phyloP scores from a whole-genome alignment of 2,113 vertebrate species.

The Pseudois nayaur region DNA sequence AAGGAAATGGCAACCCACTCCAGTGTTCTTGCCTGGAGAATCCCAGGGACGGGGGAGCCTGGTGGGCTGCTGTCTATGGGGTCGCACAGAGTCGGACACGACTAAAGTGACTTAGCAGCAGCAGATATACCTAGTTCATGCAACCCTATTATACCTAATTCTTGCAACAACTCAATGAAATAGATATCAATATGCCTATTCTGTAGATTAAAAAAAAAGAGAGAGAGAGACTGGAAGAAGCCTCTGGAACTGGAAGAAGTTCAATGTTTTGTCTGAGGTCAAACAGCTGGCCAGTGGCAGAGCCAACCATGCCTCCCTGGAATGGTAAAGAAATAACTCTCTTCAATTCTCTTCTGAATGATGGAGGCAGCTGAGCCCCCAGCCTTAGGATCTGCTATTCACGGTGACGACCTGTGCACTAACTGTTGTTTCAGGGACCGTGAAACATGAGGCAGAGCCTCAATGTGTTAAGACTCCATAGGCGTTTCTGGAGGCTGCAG shows the following conservation, averaged over 20 bases:
- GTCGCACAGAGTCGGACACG: too few relatives aligned
- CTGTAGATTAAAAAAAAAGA: neutral
- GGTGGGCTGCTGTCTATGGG: too few relatives aligned
- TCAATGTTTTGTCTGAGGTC: neutral
- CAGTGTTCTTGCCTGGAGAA: too few relatives aligned
- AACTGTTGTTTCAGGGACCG: constrained; percentile 34
- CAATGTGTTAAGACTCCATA: constrained; percentile 17
- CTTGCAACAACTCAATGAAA: neutral
- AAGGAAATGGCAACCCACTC: too few relatives aligned
- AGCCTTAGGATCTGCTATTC: constrained; percentile 19
- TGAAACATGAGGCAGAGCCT: constrained; percentile 22
- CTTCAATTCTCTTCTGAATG: neutral
- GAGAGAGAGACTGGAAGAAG: neutral
- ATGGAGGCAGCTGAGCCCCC: neutral
- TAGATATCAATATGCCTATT: neutral
- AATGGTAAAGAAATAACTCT: neutral
- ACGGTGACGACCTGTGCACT: constrained; percentile 21
- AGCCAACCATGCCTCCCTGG: neutral
- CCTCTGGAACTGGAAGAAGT: neutral
- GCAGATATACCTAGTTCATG: neutral
- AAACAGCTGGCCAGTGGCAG: neutral
- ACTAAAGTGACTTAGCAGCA: too few relatives aligned
- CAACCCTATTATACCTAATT: neutral
- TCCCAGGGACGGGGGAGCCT: too few relatives aligned
- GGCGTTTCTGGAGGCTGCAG: constrained; percentile 2